Conservation (phyloP, 2,888 invertebrate species). For the Pristionchus japonicus region DNA sequence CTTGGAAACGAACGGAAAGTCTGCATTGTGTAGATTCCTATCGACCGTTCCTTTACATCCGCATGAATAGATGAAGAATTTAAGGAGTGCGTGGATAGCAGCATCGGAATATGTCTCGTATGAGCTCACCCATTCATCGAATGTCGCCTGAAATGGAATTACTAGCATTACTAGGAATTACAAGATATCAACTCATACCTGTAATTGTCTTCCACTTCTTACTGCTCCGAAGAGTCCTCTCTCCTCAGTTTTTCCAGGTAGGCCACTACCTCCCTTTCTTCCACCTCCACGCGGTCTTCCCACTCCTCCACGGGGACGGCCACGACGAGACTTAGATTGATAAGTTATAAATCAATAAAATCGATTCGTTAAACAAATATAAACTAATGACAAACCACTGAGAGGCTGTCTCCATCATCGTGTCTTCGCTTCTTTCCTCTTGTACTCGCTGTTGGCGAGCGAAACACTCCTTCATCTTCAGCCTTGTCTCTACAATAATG, state of each 20-base stretch:
- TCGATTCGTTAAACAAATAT: not conserved
- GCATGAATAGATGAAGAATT: conserved; percentile 88
- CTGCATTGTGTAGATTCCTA: conserved; percentile 67
- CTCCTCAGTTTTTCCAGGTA: conserved; percentile 54
- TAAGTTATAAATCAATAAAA: too few relatives aligned
- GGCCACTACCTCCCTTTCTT: conserved; percentile 43
- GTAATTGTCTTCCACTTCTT: conserved; percentile 53
- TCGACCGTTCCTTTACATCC: conserved; percentile 92
- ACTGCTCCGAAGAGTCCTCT: conserved; percentile 63
- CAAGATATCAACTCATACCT: conserved; percentile 24
- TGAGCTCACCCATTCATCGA: conserved; percentile 98
- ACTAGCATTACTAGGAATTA: not conserved
- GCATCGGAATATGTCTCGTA: conserved; percentile 91
- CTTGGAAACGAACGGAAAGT: conserved; percentile 54
- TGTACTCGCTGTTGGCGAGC: conserved; percentile 58
- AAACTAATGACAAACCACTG: conserved; percentile 34
- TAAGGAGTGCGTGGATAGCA: conserved; percentile 89
- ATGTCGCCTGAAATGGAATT: conserved; percentile 50
- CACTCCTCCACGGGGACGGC: conserved; percentile 57
- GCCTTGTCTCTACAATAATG: not conserved
- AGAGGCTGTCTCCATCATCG: conserved; percentile 50
- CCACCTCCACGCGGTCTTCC: conserved; percentile 51
- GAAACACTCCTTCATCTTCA: conserved; percentile 56
- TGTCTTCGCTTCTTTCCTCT: conserved; percentile 58
- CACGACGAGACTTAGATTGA: conserved; percentile 59